Base-by-base conservation (phyloP, 2,797 vertebrate species). In the Eidolon dupreanum region DNA sequence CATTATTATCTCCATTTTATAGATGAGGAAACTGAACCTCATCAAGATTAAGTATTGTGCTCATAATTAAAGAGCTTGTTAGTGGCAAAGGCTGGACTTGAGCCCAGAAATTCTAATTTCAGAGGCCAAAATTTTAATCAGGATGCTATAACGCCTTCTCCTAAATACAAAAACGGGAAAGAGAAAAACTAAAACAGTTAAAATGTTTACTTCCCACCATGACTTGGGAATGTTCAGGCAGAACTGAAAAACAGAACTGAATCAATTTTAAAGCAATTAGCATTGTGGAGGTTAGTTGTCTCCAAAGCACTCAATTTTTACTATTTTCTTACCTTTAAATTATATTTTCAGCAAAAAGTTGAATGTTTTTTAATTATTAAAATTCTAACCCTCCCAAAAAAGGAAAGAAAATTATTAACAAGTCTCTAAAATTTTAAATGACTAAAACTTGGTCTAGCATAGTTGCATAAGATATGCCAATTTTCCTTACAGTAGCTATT, bases 21-120 rank as follows among this genome's bases (percentile, higher is more conserved):
- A 92, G 33, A 73, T 95, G 38, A 87, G 16, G 51, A 93, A 90
- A 88, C 46, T 10, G 55, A 93, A 70, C 4, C 41, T 63, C 24
- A 70, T 65, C 63, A 95, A 59, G 51, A 93, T 82, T 82, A 63
- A 95, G 13, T 82, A 68, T 5, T 57, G 8, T 63, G 33, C 22
- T 95, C 74, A 82, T 63, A 74, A 92, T 63, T 17, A 84, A 81
- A 36, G 38, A 84, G 28, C 28, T 73, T 92, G 36, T 53, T 86
- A 88, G 51, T 59, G 22, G 51, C 51, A 36, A 91, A 46, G 49
- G 15, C 36, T 92, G 57, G 33, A 49, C 31, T 75, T 65, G 70
- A 95, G 65, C n/a, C 26, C 65, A 79, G 65, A 24, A 38, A 71
- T 61, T 83, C 28, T 88, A 75, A 94, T 43, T 66, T 24, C 11